Conservation (phyloP, 2,797 vertebrate species). For the Bryconaethiops microstoma region DNA sequence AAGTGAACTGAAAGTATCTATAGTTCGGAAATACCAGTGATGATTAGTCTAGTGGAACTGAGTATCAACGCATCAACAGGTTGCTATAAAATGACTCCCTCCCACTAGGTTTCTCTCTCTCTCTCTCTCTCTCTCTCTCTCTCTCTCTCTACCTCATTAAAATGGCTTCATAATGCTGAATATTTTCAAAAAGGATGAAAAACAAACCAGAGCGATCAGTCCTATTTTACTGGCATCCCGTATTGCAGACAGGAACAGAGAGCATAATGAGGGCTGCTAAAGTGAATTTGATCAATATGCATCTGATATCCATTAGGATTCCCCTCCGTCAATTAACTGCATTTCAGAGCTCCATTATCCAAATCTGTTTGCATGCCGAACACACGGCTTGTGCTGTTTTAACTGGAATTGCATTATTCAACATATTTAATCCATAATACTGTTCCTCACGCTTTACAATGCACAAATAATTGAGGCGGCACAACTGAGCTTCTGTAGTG, state of each 20-base stretch:
- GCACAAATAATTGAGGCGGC: neutral
- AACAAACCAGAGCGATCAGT: neutral
- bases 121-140: neutral
- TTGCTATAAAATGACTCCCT: neutral
- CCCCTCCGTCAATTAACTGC: conserved; percentile 19
- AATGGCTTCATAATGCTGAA: conserved; percentile 7
- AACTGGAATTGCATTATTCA: conserved; percentile 12
- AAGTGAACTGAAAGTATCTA: neutral
- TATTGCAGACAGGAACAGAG: neutral
- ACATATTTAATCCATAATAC: conserved; percentile 24
- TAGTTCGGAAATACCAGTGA: neutral
- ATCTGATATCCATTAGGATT: conserved; percentile 23
- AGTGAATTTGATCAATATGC: conserved; percentile 3
- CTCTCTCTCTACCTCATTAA: neutral
- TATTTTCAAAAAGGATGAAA: conserved; percentile 1
- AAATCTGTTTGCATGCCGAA: conserved; percentile 17
- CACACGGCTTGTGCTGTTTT: conserved; percentile 17
- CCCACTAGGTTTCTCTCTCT: conserved; percentile 3
- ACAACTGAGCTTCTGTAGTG: conserved; percentile 14
- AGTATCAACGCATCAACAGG: neutral
- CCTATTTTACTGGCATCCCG: neutral
- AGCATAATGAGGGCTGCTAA: conserved; percentile 8
- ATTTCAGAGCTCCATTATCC: conserved; percentile 30
- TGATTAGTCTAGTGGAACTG: neutral
- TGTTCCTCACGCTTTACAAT: conserved; percentile 19